Evolutionary conservation across 2,113 vertebrate species (phyloP), one percentile per base, ranked within the genome.

Genomic region (Epinephelus lanceolatus): DNA sequence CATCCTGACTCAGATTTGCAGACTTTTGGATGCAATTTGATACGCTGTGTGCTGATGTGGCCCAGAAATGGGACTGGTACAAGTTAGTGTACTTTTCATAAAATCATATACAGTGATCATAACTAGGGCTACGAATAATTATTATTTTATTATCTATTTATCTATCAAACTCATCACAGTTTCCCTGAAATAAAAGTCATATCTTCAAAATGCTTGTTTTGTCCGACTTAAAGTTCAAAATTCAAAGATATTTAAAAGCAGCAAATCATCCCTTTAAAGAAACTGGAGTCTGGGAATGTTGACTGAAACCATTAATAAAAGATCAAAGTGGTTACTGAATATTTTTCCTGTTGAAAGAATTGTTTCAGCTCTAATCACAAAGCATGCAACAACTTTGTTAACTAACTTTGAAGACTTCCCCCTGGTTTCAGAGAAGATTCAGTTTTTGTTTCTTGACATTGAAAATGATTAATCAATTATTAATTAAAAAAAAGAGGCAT

Each of bases 11-110:
- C 6, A 25, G 61, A 55, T 57, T 56, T 65, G 60, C 71, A 63
- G 78, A 80, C 74, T 56, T 71, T 40, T 77, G 84, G 81, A 66
- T 18, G 78, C 66, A 76, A 73, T n/a, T 33, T 40, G 83, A 89
- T 74, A 27, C 18, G 19, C 47, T 55, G 33, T 27, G 76, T 76
- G 78, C 70, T 67, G 73, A 76, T 89, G 89, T 85, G 87, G 77
- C 60, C 5, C 53, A 27, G 74, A 59, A n/a, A 10, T 18, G 70
- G 27, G 71, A 79, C 70, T 10, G 69, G 37, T 53, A 53, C 51
- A 65, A 83, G 37, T 2, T 57, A 52, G 71, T 76, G 47, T 51
- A 5, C 68, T 18, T 23, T 52, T 61, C 25, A 45, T 5, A 10
- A 71, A 70, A 61, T 40, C 17, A 23, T 25, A 47, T 1, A 17